Percentiles rank a stretch among this genome's conserved stretches.
Evolutionary conservation across 2,113 vertebrate genomes (phyloP).

Genomic region (Neogobius melanostomus): DNA sequence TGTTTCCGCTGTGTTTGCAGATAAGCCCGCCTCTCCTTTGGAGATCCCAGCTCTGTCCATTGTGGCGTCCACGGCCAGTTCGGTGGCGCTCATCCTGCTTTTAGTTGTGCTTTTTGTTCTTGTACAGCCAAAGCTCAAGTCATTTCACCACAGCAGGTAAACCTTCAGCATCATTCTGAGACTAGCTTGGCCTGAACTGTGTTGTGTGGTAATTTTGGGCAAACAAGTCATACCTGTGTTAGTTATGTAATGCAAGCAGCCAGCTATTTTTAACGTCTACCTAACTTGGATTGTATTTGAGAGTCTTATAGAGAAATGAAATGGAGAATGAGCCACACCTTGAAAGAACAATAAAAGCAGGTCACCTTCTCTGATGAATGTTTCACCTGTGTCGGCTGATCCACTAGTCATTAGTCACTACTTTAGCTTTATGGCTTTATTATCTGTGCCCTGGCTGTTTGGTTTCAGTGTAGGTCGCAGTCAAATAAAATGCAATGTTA

Average conservation of each 20-base stretch:
- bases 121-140: constrained; percentile 97
- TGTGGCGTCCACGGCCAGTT: constrained; percentile 93
- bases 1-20: constrained; percentile 61
- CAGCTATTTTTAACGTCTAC: not conserved
- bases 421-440: not conserved
- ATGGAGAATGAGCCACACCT: not conserved
- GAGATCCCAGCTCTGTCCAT: constrained; percentile 92
- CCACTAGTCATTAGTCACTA: not conserved
- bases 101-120: constrained; percentile 95
- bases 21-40: constrained; percentile 82
- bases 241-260: not conserved
- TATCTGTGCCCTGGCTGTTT: too few species aligned
- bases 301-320: not conserved
- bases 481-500: not conserved
- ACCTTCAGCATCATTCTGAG: not conserved
- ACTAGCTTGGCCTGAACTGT: not conserved
- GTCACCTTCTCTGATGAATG: not conserved
- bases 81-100: constrained; percentile 91
- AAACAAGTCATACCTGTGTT: not conserved
- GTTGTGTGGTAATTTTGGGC: not conserved
- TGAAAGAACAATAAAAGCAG: not conserved
- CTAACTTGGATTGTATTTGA: not conserved
- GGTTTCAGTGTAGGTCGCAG: too few species aligned
- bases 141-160: constrained; percentile 95
- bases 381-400: not conserved